phyloP scores from a whole-genome alignment of 2,888 invertebrate species.

The Drosophila melanosoma region DNA sequence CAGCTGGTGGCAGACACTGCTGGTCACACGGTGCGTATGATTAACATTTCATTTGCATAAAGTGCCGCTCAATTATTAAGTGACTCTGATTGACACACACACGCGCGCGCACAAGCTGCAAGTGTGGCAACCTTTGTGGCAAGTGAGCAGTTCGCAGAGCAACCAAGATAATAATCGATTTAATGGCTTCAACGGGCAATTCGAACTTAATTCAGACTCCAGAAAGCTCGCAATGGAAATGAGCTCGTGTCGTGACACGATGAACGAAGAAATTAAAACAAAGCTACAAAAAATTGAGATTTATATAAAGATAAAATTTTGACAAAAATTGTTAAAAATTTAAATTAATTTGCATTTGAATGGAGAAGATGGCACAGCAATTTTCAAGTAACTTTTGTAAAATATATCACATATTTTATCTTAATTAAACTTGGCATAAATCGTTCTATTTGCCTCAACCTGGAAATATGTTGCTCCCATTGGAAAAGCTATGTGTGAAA shows the following conservation, averaged over 20 bases:
- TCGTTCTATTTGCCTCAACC: background rate
- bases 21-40: constrained; percentile 68
- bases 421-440: background rate
- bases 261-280: background rate
- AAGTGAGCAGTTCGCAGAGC: constrained; percentile 11
- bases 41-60: constrained; percentile 80
- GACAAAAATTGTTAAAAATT: background rate
- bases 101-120: background rate
- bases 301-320: background rate
- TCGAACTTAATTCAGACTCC: constrained; percentile 36
- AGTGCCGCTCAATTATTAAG: constrained; percentile 79
- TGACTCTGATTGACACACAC: constrained; percentile 64
- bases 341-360: background rate
- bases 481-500: no score
- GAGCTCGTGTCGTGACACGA: constrained; percentile 7
- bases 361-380: background rate
- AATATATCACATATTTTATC: background rate
- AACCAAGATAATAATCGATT: constrained; percentile 51
- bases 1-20: constrained; percentile 53
- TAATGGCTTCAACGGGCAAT: constrained; percentile 37
- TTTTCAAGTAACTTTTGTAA: background rate
- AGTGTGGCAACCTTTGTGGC: constrained; percentile 29
- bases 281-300: background rate
- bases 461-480: background rate
- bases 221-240: constrained; percentile 12